Percentiles rank a stretch among this genome's conserved stretches.
Evolutionary conservation across 2,888 invertebrate species (phyloP).

Genomic region (Margaritifera margaritifera): DNA sequence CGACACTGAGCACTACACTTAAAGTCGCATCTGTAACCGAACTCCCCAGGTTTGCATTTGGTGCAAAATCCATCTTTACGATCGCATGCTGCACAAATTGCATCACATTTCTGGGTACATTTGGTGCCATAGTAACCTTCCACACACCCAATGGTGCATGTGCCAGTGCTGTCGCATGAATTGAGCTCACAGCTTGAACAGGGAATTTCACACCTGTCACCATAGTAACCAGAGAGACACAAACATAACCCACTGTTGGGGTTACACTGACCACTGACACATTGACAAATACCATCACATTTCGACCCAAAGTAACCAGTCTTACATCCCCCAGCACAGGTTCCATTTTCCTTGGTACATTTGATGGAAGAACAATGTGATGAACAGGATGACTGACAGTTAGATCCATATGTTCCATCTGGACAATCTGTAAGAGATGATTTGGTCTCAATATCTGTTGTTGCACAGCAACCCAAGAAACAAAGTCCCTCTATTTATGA

Average conservation of each 20-base stretch:
- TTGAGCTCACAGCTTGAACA: conserved; percentile 3
- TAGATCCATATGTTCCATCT: no score
- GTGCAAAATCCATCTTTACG: conserved; percentile 13
- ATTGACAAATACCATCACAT: conserved; percentile 9
- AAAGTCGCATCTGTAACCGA: conserved; percentile 14
- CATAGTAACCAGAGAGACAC: no score
- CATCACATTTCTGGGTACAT: neutral
- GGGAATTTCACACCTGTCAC: neutral
- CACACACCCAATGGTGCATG: neutral
- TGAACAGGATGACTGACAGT: no score
- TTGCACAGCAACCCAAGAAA: no score
- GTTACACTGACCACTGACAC: no score
- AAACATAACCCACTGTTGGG: no score
- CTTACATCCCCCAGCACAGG: conserved; percentile 14
- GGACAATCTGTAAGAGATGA: no score
- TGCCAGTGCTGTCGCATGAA: neutral
- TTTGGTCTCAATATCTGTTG: no score
- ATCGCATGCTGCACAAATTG: conserved; percentile 13
- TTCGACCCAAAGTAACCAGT: conserved; percentile 13
- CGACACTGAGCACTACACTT: conserved; percentile 18
- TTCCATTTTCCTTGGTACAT: conserved; percentile 11
- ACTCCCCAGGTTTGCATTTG: conserved; percentile 15
- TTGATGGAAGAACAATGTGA: no score
- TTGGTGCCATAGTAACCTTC: neutral
- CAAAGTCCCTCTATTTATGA: no score